Evolutionary conservation across 2,797 vertebrate species (phyloP), one percentile per base, ranked within the genome.

Genomic region (Hirundo rustica): DNA sequence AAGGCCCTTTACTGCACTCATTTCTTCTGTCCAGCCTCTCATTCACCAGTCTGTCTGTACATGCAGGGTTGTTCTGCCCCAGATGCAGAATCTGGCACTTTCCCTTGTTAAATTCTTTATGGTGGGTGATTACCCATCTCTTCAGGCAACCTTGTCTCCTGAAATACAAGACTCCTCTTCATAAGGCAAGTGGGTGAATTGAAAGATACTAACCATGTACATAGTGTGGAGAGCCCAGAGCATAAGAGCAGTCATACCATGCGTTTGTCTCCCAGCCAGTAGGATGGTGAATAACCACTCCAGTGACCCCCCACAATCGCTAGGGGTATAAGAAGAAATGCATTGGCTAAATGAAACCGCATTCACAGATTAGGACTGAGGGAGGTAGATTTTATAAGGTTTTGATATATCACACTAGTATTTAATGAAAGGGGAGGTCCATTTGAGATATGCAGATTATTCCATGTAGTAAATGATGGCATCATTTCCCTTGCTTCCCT

Each of bases 401-500:
- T 64, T 67, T 75, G 30, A 32, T 71, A 42, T 6, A n/a, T 78
- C 20, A 15, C 3, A 1, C 38, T 87, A 61, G 30, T 55, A 36
- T 76, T 92, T 38, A 16, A 29, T 3, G 2, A 60, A 80, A 51
- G 25, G 6, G 73, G 53, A 67, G 48, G n/a, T 70, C 66, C 67
- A 15, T 6, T 2, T 36, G 32, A 84, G 48, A 32, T 73, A 60
- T 38, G 25, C 45, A n/a, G 36, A 62, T 86, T 74, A 53, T 92
- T 77, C 44, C 27, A 11, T 50, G 44, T 62, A 40, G 38, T 75
- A 40, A 91, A 89, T 20, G 53, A 67, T 83, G 40, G 60, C 44
- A 76, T 82, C 9, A 58, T 94, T 88, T 92, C n/a, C 53, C 65
- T 88, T 78, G 17, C 66, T 88, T 88, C 40, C 36, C 67, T 91